These are phyloP conservation scores for Campylomormyrus numenius DNA, from an alignment of 2,113 vertebrate species.

Conservation along the genomic window DNA sequence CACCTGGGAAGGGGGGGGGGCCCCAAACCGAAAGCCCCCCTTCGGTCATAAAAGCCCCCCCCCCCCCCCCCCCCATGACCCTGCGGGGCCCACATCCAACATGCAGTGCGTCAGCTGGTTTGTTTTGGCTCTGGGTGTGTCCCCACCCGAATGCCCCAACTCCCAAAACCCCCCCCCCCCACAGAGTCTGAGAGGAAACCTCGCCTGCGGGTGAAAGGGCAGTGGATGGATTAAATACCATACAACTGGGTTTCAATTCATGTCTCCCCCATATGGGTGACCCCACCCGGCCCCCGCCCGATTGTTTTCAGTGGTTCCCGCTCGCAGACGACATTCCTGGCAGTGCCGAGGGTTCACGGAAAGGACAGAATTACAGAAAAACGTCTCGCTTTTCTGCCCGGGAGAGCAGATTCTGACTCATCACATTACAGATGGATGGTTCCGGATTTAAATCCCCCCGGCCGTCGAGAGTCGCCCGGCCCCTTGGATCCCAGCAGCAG, in stretches of 20 bases:
- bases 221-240: slow-evolving; percentile 18
- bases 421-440: not conserved
- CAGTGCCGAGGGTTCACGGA: slow-evolving; percentile 40
- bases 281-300: not conserved
- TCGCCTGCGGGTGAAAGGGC: not conserved
- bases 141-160: not conserved
- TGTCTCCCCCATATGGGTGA: not conserved
- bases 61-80: not conserved
- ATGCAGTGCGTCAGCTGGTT: not conserved
- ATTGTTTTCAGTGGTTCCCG: not conserved
- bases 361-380: slow-evolving; percentile 41
- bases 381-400: slow-evolving; percentile 1
- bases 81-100: not conserved
- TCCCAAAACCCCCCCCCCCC: slow-evolving; percentile 21
- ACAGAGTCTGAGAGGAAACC: slow-evolving; percentile 29
- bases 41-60: too few species aligned
- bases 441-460: not conserved
- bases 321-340: not conserved
- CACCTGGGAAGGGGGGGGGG: too few species aligned
- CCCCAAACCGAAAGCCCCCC: too few species aligned
- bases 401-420: not conserved
- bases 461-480: not conserved
- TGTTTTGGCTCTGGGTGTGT: not conserved
- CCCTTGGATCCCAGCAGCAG: not conserved
- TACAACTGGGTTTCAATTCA: slow-evolving; percentile 12